A percentile compares a stretch with the other conserved stretches of the same genome.
These are phyloP conservation scores for Lasioglossum lativentre DNA, from an alignment of 2,888 invertebrate genomes.

Conservation along the genomic window DNA sequence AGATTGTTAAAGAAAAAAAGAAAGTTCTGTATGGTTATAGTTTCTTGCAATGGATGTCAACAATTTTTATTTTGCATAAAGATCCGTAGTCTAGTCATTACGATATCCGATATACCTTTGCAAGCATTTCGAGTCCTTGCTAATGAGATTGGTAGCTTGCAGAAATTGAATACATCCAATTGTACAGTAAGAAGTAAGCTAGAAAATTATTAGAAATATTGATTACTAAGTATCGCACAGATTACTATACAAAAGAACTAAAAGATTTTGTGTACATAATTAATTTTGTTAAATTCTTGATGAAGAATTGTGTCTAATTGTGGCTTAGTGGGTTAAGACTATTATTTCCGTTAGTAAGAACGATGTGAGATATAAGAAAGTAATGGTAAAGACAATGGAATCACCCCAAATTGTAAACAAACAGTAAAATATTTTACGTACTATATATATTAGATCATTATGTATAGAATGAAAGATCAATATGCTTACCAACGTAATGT, in stretches of 20 bases:
- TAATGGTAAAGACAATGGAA: not conserved
- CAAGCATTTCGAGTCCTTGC: not conserved
- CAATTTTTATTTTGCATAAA: not conserved
- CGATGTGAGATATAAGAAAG: not conserved
- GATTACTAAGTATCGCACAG: not conserved
- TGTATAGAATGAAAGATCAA: not conserved
- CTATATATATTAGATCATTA: not conserved
- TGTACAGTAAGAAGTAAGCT: not conserved
- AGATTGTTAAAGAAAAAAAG: too few relatives aligned
- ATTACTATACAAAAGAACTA: not conserved
- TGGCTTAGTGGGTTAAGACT: slow-evolving; percentile 8
- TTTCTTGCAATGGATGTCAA: too few relatives aligned
- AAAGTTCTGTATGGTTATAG: too few relatives aligned
- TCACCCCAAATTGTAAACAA: not conserved
- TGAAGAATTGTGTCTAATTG: not conserved
- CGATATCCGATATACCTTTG: not conserved
- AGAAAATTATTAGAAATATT: not conserved
- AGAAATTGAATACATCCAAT: not conserved
- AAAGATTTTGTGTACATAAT: not conserved
- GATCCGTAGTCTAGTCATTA: not conserved
- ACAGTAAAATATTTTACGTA: not conserved
- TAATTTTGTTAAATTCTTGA: not conserved
- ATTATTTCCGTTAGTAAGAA: not conserved
- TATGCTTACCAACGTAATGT: not conserved
- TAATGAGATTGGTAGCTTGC: not conserved